Percentiles rank a stretch among this genome's conserved stretches.
Evolutionary conservation across 2,797 vertebrate genomes (phyloP).

Genomic region (Poecilia picta): DNA sequence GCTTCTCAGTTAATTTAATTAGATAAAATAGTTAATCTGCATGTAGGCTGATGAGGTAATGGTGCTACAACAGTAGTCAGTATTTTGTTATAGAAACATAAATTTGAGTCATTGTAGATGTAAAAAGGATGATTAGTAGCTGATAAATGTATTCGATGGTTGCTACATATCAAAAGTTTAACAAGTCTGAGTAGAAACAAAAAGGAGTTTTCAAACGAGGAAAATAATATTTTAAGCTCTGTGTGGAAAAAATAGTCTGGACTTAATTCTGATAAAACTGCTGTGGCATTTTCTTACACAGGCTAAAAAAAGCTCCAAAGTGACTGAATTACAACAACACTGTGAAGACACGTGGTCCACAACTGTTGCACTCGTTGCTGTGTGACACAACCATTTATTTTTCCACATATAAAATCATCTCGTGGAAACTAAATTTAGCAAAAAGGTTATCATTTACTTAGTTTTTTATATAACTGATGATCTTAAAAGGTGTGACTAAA

Average conservation of each 20-base stretch:
- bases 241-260: not conserved
- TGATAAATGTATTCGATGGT: not conserved
- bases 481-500: not conserved
- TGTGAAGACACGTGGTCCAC: not conserved
- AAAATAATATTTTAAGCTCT: not conserved
- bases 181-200: not conserved
- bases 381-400: not conserved
- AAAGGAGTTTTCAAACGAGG: not conserved
- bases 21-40: not conserved
- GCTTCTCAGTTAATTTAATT: not conserved
- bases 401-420: not conserved
- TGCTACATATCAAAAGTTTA: not conserved
- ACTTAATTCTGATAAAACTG: not conserved
- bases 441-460: not conserved
- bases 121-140: not conserved
- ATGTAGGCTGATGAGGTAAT: not conserved
- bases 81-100: not conserved
- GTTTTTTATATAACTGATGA: not conserved
- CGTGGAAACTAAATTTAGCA: not conserved
- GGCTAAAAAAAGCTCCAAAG: not conserved
- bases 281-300: not conserved
- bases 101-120: not conserved
- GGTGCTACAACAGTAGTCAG: not conserved
- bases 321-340: not conserved
- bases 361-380: not conserved